These are phyloP conservation scores for Numenius arquata DNA, from an alignment of 2,113 vertebrate genomes.

Conservation along the genomic window DNA sequence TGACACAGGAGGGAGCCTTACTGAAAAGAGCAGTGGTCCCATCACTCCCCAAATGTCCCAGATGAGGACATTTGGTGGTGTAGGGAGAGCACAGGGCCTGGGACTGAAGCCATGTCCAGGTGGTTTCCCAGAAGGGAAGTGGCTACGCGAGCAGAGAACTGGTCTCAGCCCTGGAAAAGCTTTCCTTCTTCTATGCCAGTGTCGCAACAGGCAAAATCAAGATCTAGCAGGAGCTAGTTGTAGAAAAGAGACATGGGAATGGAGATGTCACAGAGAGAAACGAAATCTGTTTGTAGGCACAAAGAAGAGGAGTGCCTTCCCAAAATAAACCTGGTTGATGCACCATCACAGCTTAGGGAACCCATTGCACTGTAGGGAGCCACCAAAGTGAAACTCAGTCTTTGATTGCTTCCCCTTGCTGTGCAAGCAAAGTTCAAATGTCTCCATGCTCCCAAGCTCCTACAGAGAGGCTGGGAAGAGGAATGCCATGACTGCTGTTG, in stretches of 20 bases:
- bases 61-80: neutral
- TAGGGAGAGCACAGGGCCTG: neutral
- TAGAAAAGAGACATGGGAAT: neutral
- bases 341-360: neutral
- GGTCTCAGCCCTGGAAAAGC: neutral
- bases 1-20: neutral
- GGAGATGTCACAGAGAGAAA: neutral
- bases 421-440: neutral
- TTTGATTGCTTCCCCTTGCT: neutral
- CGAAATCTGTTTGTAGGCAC: neutral
- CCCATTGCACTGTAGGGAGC: neutral
- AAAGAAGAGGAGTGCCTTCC: neutral
- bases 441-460: slow-evolving; percentile 4
- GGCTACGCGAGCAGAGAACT: neutral
- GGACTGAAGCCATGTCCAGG: neutral
- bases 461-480: neutral
- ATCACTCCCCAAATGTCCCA: neutral
- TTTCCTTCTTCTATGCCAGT: neutral
- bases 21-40: neutral
- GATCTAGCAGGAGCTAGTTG: neutral
- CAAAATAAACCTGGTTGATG: neutral
- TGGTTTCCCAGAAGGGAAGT: neutral
- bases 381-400: neutral
- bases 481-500: neutral
- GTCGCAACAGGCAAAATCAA: neutral